Conservation (phyloP, 2,888 invertebrate genomes). For the Lepetodrilus schrolli region DNA sequence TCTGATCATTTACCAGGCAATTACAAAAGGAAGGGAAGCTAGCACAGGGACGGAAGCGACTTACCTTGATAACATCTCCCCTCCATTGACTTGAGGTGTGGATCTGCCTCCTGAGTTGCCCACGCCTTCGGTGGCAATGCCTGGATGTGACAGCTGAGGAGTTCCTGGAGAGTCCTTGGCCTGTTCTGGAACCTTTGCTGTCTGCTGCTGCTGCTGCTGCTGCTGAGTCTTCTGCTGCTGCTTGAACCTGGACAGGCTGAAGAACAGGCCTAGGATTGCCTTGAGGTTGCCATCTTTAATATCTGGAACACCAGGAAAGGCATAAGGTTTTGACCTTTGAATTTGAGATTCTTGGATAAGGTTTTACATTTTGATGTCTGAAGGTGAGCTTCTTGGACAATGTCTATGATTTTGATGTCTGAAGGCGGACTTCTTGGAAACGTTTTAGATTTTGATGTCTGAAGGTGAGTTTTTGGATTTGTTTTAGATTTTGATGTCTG, state of each 20-base stretch:
- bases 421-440: no score
- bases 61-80: slow-evolving; percentile 62
- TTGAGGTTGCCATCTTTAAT: slow-evolving; percentile 95
- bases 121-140: slow-evolving; percentile 1
- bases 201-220: slow-evolving; percentile 13
- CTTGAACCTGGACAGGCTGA: slow-evolving; percentile 94
- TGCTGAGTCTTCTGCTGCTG: slow-evolving; percentile 83
- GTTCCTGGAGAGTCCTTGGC: neutral
- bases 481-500: no score
- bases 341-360: no score
- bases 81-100: slow-evolving; percentile 55
- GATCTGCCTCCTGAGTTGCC: slow-evolving; percentile 37
- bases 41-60: no score
- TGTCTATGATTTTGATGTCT: no score
- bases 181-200: slow-evolving; percentile 22
- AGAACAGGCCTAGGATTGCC: slow-evolving; percentile 94
- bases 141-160: slow-evolving; percentile 41
- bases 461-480: no score
- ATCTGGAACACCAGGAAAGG: slow-evolving; percentile 78
- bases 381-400: no score
- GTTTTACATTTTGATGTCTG: no score
- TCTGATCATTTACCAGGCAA: neutral
- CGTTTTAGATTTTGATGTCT: no score
- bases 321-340: no score
- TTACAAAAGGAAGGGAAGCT: no score